Percentiles rank a stretch among this genome's conserved stretches.
Conservation (phyloP, 2,797 vertebrate species). For the Lagocephalus sceleratus region DNA sequence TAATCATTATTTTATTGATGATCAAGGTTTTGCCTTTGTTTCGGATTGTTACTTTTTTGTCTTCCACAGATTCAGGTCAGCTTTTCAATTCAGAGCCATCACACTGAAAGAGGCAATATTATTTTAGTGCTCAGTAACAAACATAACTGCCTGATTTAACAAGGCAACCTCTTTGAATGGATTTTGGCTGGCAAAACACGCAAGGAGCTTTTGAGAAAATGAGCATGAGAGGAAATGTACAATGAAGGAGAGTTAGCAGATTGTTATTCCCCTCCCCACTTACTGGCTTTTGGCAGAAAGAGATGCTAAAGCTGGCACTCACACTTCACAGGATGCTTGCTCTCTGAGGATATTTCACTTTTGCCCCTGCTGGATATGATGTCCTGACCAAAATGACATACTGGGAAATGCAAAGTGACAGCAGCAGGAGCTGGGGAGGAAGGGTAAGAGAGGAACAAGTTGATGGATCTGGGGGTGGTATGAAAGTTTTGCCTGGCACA, state of each 20-base stretch:
- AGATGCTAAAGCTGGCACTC: slow-evolving; percentile 21
- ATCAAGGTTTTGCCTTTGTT: not conserved
- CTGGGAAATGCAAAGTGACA: slow-evolving; percentile 61
- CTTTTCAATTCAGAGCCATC: slow-evolving; percentile 17
- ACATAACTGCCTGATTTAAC: slow-evolving; percentile 62
- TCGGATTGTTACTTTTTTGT: not conserved
- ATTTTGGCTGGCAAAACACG: slow-evolving; percentile 42
- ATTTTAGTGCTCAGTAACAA: slow-evolving; percentile 26
- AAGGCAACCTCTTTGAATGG: slow-evolving; percentile 39
- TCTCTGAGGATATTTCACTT: slow-evolving; percentile 48
- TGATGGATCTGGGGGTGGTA: not conserved
- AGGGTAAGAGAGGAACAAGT: not conserved
- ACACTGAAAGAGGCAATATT: slow-evolving; percentile 18
- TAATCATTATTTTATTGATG: too few relatives aligned
- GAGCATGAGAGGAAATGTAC: slow-evolving; percentile 53
- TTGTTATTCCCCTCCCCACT: slow-evolving; percentile 21
- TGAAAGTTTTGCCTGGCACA: not conserved
- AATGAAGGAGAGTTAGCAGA: slow-evolving; percentile 42
- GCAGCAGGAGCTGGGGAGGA: slow-evolving; percentile 19
- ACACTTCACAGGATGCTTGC: slow-evolving; percentile 36
- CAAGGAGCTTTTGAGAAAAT: slow-evolving; percentile 50
- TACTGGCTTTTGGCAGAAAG: slow-evolving; percentile 33
- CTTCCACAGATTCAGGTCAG: slow-evolving; percentile 9
- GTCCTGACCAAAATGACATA: slow-evolving; percentile 42
- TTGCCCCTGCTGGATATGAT: slow-evolving; percentile 40